phyloP scores from a whole-genome alignment of 2,888 invertebrate genomes.

The Zele albiditarsus region DNA sequence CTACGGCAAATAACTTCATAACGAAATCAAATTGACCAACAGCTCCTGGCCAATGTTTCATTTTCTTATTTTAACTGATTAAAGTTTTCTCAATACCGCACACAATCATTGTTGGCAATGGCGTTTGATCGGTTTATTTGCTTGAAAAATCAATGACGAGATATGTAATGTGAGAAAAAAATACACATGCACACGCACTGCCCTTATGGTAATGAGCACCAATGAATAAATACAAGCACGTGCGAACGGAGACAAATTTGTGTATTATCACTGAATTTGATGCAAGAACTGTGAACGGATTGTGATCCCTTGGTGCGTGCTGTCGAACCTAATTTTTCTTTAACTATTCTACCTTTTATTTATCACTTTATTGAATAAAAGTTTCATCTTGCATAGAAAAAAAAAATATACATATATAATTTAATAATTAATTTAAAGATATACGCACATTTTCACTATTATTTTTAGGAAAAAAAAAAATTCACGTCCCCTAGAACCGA shows the following conservation, averaged over 20 bases:
- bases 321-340: not conserved
- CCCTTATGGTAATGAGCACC: slow-evolving; percentile 16
- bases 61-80: slow-evolving; percentile 10
- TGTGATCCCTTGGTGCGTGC: slow-evolving; percentile 6
- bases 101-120: slow-evolving; percentile 26
- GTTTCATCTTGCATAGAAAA: not conserved
- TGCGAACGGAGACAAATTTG: slow-evolving; percentile 1
- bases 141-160: slow-evolving; percentile 29
- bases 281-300: slow-evolving; percentile 22
- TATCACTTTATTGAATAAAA: no score
- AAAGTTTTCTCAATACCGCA: slow-evolving; percentile 10
- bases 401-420: not conserved
- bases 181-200: slow-evolving; percentile 39
- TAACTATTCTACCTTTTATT: not conserved
- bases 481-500: not conserved
- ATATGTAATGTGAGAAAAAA: slow-evolving; percentile 35
- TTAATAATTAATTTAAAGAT: not conserved
- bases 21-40: not conserved
- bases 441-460: not conserved
- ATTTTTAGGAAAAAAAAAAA: not conserved
- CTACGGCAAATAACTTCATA: not conserved
- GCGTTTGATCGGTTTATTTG: slow-evolving; percentile 37
- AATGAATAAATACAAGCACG: slow-evolving; percentile 17
- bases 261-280: slow-evolving; percentile 19
- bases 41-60: slow-evolving; percentile 23